Evolutionary conservation across 2,797 vertebrate species (phyloP), one percentile per base, ranked within the genome.

Genomic region (Liasis olivaceus): DNA sequence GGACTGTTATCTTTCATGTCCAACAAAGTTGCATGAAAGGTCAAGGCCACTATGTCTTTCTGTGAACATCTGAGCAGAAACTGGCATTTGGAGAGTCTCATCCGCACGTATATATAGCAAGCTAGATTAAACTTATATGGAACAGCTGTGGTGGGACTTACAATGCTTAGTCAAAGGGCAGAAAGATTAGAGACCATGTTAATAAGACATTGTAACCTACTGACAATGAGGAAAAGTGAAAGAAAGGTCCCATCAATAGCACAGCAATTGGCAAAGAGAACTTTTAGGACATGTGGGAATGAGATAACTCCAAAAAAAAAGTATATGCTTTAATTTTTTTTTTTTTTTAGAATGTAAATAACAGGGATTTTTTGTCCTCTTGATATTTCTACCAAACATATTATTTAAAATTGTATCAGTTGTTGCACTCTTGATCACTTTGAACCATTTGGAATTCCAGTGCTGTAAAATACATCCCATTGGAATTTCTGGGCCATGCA

Each of bases 21-120:
- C 94, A 90, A 63, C 94, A 72, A 56, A 97, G 95, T 93, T 96
- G 96, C 94, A 91, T 90, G 93, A 95, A 95, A 97, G 96, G 95
- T 97, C 96, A 96, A 96, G 96, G 96, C 95, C 95, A 89, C 91
- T 93, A 91, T 96, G 96, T 96, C 96, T 97, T 96, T 92, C 90
- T 91, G 93, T 96, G 95, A 97, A 95, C 87, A 95, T 95, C 94
- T 94, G 94, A 95, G 93, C 93, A 96, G 95, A 96, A 95, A 95
- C 58, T 93, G 94, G 91, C 92, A 91, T 95, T 97, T 95, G 93
- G 93, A 96, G 91, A 94, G 94, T 93, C 94, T 95, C 95, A 95
- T 95, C 93, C 81, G 85, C 93, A 95, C 93, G 26, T 96, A 92
- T 93, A 95, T 93, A 91, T 60, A 91, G 95, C 88, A 91, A 95